phyloP scores from a whole-genome alignment of 2,797 vertebrate genomes.

The Pseudomugil gertrudae region DNA sequence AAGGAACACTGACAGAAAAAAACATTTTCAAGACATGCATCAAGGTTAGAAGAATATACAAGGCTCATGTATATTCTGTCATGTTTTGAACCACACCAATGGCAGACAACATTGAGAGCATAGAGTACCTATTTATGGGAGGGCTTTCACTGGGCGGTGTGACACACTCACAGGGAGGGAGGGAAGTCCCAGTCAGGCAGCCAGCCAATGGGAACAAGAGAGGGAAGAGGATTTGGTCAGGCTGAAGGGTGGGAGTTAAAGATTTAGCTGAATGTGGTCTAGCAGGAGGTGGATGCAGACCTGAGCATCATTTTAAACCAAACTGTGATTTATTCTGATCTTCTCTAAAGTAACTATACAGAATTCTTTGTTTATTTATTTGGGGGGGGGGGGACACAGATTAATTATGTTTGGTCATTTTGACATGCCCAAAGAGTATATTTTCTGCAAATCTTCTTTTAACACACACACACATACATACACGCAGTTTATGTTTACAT shows the following conservation, averaged over 20 bases:
- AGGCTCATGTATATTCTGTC: constrained; percentile 48
- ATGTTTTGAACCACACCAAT: constrained; percentile 46
- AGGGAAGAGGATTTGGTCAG: constrained; percentile 76
- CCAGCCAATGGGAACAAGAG: constrained; percentile 80
- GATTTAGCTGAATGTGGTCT: background rate
- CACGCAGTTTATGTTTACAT: no score
- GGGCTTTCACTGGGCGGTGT: constrained; percentile 78
- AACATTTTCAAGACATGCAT: constrained; percentile 61
- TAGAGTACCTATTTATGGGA: constrained; percentile 86
- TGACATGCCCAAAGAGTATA: no score
- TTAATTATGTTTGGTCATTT: no score
- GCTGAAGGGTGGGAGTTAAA: constrained; percentile 5
- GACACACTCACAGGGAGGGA: constrained; percentile 72
- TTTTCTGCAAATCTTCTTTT: no score
- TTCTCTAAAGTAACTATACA: no score
- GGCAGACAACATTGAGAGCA: constrained; percentile 29
- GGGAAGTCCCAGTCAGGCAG: constrained; percentile 67
- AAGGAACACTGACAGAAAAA: constrained; percentile 29
- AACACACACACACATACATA: no score
- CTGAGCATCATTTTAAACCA: background rate
- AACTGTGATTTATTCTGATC: background rate
- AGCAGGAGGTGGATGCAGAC: constrained; percentile 1
- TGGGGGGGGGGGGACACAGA: no score
- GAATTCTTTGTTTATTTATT: no score
- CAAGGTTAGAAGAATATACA: constrained; percentile 55